phyloP scores from a whole-genome alignment of 92 coral and sea anemone species.

The Blastomussa wellsi region DNA sequence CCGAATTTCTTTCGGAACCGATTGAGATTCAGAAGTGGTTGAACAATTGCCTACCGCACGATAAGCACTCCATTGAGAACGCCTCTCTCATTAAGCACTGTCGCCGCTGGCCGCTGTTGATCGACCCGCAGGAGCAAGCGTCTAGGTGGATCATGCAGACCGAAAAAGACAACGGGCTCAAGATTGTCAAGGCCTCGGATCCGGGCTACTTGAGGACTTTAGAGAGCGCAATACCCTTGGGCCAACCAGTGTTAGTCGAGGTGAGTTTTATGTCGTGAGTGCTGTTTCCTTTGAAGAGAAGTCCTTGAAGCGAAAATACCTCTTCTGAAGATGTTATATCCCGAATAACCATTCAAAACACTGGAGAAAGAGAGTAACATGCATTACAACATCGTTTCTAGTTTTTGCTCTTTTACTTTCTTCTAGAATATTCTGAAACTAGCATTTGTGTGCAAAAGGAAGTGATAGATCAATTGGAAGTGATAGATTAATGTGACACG shows the following conservation, averaged over 20 bases:
- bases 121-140: constrained; percentile 98
- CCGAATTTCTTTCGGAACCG: constrained; percentile 86
- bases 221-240: constrained; percentile 92
- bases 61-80: constrained; percentile 82
- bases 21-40: constrained; percentile 88
- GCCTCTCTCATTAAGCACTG: constrained; percentile 87
- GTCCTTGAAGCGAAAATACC: no score
- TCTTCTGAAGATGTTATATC: no score
- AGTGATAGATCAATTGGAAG: no score
- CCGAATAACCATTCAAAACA: no score
- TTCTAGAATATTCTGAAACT: no score
- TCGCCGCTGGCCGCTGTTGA: constrained; percentile 94
- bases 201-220: constrained; percentile 71
- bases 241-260: constrained; percentile 89
- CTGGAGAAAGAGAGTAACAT: no score
- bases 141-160: constrained; percentile 87
- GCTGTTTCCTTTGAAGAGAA: no score
- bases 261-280: constrained; percentile 27
- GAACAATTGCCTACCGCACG: constrained; percentile 83
- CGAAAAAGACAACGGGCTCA: constrained; percentile 83
- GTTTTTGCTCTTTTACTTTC: no score
- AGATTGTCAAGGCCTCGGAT: constrained; percentile 89
- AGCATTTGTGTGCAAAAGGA: no score
- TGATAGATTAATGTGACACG: no score
- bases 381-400: no score